A percentile compares a stretch with the other conserved stretches of the same genome.
phyloP scores from a whole-genome alignment of 2,113 vertebrate species.

The Corythornis cristatus region DNA sequence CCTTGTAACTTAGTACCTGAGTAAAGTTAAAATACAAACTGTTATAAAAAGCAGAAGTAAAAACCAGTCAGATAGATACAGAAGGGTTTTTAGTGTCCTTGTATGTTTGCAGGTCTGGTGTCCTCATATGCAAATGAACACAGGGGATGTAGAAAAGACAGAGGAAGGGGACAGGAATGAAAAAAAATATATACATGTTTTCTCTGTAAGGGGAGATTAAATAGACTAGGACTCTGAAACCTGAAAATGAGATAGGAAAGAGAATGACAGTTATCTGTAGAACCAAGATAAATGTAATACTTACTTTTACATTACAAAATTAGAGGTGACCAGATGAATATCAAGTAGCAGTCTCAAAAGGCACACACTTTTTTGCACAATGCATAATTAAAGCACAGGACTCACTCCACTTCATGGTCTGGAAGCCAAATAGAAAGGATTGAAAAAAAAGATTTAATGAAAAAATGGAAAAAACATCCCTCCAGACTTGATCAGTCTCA shows the following conservation, averaged over 20 bases:
- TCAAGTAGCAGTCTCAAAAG: neutral
- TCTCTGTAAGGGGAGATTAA: neutral
- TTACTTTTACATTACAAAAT: neutral
- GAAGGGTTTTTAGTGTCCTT: neutral
- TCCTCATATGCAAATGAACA: neutral
- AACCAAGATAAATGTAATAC: neutral
- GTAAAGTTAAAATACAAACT: neutral
- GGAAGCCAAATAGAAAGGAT: neutral
- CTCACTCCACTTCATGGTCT: neutral
- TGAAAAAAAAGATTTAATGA: neutral
- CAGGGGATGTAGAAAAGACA: neutral
- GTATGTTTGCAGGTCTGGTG: neutral
- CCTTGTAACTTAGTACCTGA: neutral
- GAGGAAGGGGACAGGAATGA: neutral
- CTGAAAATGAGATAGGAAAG: neutral
- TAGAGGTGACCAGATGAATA: neutral
- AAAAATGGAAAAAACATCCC: neutral
- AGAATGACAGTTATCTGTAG: neutral
- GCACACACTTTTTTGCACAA: neutral
- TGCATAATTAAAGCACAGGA: neutral
- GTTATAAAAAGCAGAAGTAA: neutral
- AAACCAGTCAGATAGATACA: neutral
- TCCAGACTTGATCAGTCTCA: neutral
- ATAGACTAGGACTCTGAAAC: neutral
- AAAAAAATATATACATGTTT: neutral